Conservation (phyloP, 2,113 vertebrate genomes). For the Corvus cornix region DNA sequence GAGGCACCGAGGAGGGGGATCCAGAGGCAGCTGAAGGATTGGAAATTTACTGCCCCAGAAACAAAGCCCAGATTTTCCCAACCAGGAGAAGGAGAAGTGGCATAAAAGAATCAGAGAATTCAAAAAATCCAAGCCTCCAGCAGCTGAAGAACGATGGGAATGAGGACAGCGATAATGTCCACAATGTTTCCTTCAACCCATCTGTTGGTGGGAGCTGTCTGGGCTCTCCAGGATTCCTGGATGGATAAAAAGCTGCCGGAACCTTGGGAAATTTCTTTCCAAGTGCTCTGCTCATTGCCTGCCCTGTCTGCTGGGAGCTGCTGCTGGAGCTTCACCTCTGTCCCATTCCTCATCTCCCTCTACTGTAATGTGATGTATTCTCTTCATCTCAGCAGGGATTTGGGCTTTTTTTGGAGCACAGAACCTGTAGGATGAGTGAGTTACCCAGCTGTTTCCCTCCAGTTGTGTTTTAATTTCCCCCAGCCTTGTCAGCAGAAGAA, state of each 20-base stretch:
- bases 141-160: not conserved
- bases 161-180: not conserved
- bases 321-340: not conserved
- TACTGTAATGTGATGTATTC: not conserved
- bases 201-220: not conserved
- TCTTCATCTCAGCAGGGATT: not conserved
- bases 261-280: not conserved
- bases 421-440: not conserved
- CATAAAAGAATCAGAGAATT: not conserved
- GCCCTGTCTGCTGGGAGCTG: not conserved
- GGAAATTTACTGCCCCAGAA: not conserved
- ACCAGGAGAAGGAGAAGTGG: fast-evolving
- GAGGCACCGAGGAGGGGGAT: not conserved
- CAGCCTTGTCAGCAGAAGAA: not conserved
- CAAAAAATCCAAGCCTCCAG: not conserved
- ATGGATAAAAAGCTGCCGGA: not conserved
- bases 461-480: not conserved
- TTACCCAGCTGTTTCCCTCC: not conserved
- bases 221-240: not conserved
- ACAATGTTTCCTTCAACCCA: not conserved
- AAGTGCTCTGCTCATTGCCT: not conserved
- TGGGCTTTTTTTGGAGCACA: not conserved
- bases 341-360: not conserved
- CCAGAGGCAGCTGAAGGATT: not conserved
- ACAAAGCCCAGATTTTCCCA: not conserved